Conservation (phyloP, 2,888 invertebrate species). For the Dasypogon diadema region DNA sequence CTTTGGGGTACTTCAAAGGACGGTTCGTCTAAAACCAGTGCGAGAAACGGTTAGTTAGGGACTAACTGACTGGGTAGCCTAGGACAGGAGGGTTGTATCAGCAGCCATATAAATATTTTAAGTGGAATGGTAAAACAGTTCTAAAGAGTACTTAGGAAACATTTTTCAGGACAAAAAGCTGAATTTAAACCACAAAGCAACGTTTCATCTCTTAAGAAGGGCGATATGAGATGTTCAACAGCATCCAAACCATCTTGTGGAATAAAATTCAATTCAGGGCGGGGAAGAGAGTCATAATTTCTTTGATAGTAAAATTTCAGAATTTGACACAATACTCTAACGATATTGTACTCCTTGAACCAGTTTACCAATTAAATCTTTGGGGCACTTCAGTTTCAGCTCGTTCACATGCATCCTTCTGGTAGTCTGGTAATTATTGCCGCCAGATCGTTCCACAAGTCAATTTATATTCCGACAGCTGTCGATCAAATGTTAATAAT, state of each 20-base stretch:
- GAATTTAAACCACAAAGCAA: conserved; percentile 37
- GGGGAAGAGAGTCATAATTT: conserved; percentile 4
- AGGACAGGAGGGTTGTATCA: conserved; percentile 17
- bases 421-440: not conserved
- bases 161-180: conserved; percentile 36
- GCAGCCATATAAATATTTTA: not conserved
- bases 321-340: conserved; percentile 10
- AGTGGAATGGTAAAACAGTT: conserved; percentile 22
- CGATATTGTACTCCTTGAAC: not conserved
- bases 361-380: conserved; percentile 9
- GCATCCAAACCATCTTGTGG: conserved; percentile 31
- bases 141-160: conserved; percentile 43
- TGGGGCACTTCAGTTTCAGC: conserved; percentile 14
- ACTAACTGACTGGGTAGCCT: not conserved
- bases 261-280: no score
- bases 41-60: not conserved
- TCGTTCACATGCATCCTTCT: not conserved
- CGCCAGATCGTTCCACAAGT: not conserved
- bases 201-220: conserved; percentile 19
- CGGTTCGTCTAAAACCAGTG: conserved; percentile 12
- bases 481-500: conserved; percentile 39
- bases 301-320: conserved; percentile 26
- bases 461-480: conserved; percentile 37
- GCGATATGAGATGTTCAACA: conserved; percentile 26
- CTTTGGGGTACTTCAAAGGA: conserved; percentile 54